phyloP scores from a whole-genome alignment of 2,888 invertebrate species.

The Plebejus melissa region DNA sequence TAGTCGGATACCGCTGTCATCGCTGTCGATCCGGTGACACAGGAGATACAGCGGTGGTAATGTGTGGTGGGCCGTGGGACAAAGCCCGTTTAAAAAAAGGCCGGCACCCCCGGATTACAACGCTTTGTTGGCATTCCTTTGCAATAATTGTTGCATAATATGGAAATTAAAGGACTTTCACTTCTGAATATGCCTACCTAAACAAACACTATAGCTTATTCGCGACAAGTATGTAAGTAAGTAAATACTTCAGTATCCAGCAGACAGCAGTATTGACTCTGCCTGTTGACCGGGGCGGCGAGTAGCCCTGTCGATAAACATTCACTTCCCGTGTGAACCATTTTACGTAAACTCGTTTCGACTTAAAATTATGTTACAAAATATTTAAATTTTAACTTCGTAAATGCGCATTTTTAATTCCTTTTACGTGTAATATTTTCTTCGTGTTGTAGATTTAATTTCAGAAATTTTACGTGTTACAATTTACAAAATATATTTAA shows the following conservation, averaged over 20 bases:
- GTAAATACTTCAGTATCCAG: neutral
- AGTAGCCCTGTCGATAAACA: slow-evolving; percentile 48
- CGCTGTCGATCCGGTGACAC: no score
- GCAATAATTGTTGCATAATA: neutral
- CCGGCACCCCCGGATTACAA: neutral
- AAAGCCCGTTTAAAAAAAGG: no score
- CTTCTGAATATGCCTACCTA: neutral
- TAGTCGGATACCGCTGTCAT: no score
- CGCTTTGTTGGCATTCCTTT: neutral
- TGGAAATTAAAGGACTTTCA: neutral
- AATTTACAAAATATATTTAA: no score
- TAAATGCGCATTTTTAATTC: neutral
- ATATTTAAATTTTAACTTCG: neutral
- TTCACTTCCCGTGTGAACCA: slow-evolving; percentile 59
- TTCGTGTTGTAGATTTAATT: no score
- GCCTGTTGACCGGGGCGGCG: slow-evolving; percentile 28
- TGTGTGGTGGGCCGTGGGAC: no score
- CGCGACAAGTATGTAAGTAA: neutral
- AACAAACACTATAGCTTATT: neutral
- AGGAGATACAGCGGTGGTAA: no score
- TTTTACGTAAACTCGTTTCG: slow-evolving; percentile 17
- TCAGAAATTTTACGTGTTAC: no score
- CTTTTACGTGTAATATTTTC: no score
- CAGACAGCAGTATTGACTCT: slow-evolving; percentile 51
- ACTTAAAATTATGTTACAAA: neutral